Conservation (phyloP, 2,888 invertebrate species). For the Tipula lateralis region DNA sequence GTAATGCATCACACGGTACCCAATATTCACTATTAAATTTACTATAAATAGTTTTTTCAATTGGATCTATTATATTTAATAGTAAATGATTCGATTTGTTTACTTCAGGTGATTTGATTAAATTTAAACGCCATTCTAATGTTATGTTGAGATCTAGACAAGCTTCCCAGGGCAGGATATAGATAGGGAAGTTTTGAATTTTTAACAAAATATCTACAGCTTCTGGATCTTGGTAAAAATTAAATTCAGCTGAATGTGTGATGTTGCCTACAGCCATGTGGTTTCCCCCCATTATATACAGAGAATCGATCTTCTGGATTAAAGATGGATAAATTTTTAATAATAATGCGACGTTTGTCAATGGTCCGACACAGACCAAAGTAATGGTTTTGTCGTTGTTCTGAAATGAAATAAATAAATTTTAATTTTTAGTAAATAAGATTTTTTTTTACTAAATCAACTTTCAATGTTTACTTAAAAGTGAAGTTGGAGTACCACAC, state of each 20-base stretch:
- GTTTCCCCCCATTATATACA: slow-evolving; percentile 78
- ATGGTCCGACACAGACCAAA: slow-evolving; percentile 55
- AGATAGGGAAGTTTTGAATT: slow-evolving; percentile 54
- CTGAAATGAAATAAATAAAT: not conserved
- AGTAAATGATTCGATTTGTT: not conserved
- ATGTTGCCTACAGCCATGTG: slow-evolving; percentile 55
- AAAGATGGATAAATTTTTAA: slow-evolving; percentile 64
- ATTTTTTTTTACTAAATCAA: too few species aligned
- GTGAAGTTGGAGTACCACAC: too few species aligned
- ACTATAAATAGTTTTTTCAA: not conserved
- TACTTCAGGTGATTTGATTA: not conserved
- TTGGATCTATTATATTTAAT: not conserved
- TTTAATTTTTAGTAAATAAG: too few species aligned
- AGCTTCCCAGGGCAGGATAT: slow-evolving; percentile 67
- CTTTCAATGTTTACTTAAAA: too few species aligned
- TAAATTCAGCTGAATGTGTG: slow-evolving; percentile 65
- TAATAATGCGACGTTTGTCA: slow-evolving; percentile 76
- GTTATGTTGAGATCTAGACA: slow-evolving; percentile 37
- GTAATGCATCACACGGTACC: slow-evolving; percentile 53
- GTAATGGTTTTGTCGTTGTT: not conserved
- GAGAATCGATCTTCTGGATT: slow-evolving; percentile 57
- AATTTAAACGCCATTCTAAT: not conserved
- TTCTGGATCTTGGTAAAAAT: slow-evolving; percentile 72
- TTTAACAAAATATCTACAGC: slow-evolving; percentile 68
- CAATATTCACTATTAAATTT: slow-evolving; percentile 36